Evolutionary conservation across 2,888 invertebrate genomes (phyloP), one percentile per base, ranked within the genome.

Genomic region (Agonopterix alstromeriana): DNA sequence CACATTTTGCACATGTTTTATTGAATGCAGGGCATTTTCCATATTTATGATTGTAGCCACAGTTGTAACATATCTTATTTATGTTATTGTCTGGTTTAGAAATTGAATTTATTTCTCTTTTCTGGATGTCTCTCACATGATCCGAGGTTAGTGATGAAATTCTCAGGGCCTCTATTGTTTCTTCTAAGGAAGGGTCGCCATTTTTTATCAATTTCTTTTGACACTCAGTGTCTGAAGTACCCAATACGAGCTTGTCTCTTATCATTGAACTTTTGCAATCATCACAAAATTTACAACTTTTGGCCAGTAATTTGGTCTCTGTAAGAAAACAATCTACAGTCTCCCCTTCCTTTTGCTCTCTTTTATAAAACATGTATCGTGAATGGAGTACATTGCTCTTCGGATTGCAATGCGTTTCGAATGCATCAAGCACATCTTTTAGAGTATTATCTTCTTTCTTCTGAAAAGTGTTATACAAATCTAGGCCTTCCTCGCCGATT

Each of bases 21-120:
- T 43, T 36, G 43, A 17, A 47, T 3, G 43, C 47, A 5, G 47
- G 47, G 43, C 47, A 47, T 14, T n/a, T 10, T n/a, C 46, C 35
- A 35, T 40, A 35, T 10, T 10, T 27, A 35, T 46, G 46, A 8
- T 17, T 41, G 12, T 35, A 46, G 2, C 38, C 43, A 43, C 36
- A 47, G 10, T 47, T 38, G 35, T 35, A 9, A 36, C 47, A 47
- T 3, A 11, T 2, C 14, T 36, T 46, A 10, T n/a, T n/a, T n/a
- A n/a, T n/a, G n/a, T 46, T 40, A 5, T 5, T 17, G 8, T 46
- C 9, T 41, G 41, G 9, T 10, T 11, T 41, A 41, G 8, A 8
- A 10, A 10, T n/a, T 41, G n/a, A n/a, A 11, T 10, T 11, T 41
- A 8, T n/a, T 41, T 11, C 9, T 11, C 11, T 17, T 8, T 41